Percentiles rank a stretch among this genome's conserved stretches.
These are phyloP conservation scores for Drosophila watanabei DNA, from an alignment of 1,140 invertebrate species.

Conservation along the genomic window DNA sequence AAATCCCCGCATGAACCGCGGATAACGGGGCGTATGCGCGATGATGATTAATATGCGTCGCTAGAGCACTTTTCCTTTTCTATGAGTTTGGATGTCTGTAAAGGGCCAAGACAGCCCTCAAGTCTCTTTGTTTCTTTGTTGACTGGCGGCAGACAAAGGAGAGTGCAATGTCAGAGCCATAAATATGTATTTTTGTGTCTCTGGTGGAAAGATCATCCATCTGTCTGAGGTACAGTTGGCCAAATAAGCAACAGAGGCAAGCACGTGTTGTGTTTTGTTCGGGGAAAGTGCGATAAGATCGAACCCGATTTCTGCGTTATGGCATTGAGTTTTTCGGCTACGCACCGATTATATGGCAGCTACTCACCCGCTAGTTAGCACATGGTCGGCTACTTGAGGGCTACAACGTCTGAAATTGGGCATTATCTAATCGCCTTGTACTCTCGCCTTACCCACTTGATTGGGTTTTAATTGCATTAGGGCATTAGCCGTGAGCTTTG, in stretches of 20 bases:
- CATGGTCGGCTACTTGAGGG: conserved; percentile 34
- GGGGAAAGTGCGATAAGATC: conserved; percentile 51
- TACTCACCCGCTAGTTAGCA: conserved; percentile 34
- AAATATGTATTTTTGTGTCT: conserved; percentile 4
- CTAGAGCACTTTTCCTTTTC: conserved; percentile 2
- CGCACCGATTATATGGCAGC: conserved; percentile 31
- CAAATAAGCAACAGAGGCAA: neutral
- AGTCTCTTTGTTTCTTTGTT: conserved; percentile 46
- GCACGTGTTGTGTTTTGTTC: conserved; percentile 22
- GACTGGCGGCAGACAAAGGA: conserved; percentile 22
- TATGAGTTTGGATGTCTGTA: neutral
- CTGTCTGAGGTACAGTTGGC: conserved; percentile 55
- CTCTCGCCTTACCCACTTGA: conserved; percentile 27
- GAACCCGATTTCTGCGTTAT: conserved; percentile 13
- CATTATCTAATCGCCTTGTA: conserved; percentile 65
- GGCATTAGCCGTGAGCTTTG: conserved; percentile 61
- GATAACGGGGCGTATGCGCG: conserved; percentile 33
- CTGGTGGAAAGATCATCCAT: conserved; percentile 34
- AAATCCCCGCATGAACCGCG: conserved; percentile 6
- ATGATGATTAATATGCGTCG: conserved; percentile 26
- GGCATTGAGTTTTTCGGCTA: conserved; percentile 39
- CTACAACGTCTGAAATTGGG: conserved; percentile 16
- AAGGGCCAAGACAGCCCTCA: conserved; percentile 28
- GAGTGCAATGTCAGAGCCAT: conserved; percentile 9
- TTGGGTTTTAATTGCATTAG: conserved; percentile 71